These are phyloP conservation scores for Colletes collaris DNA, from an alignment of 2,888 invertebrate genomes.

Conservation along the genomic window DNA sequence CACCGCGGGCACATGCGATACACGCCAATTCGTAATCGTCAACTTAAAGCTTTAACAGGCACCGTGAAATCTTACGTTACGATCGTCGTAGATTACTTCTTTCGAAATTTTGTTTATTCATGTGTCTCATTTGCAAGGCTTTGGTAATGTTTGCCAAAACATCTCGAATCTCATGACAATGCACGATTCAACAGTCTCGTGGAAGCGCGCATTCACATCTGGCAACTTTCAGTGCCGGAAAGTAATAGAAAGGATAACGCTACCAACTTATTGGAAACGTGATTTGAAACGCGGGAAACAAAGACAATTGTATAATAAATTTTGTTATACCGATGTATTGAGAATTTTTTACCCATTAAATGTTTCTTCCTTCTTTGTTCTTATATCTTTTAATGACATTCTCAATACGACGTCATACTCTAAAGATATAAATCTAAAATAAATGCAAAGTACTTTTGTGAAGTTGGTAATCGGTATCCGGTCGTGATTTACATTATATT, in stretches of 20 bases:
- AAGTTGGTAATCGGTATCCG: slow-evolving; percentile 40
- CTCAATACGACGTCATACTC: background rate
- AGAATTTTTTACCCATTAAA: background rate
- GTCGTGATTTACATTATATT: slow-evolving; percentile 1
- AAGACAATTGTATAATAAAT: background rate
- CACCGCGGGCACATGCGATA: slow-evolving; percentile 49
- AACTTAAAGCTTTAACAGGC: background rate
- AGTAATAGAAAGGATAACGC: slow-evolving; percentile 19
- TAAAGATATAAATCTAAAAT: background rate
- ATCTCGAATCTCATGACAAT: slow-evolving; percentile 70
- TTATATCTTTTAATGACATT: background rate
- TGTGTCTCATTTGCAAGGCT: background rate
- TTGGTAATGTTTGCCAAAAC: slow-evolving; percentile 38
- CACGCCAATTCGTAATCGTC: slow-evolving; percentile 39
- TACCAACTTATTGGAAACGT: slow-evolving; percentile 43
- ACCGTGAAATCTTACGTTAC: background rate
- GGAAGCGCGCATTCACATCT: slow-evolving; percentile 73
- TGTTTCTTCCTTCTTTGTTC: background rate
- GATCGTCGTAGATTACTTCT: background rate
- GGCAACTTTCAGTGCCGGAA: slow-evolving; percentile 59
- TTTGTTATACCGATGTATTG: background rate
- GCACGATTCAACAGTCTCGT: slow-evolving; percentile 70
- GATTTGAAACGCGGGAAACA: slow-evolving; percentile 50
- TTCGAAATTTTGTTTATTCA: slow-evolving; percentile 11
- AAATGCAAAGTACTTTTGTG: background rate